Evolutionary conservation across 2,113 vertebrate species (phyloP), one percentile per base, ranked within the genome.

Genomic region (Myiozetetes cayanensis): DNA sequence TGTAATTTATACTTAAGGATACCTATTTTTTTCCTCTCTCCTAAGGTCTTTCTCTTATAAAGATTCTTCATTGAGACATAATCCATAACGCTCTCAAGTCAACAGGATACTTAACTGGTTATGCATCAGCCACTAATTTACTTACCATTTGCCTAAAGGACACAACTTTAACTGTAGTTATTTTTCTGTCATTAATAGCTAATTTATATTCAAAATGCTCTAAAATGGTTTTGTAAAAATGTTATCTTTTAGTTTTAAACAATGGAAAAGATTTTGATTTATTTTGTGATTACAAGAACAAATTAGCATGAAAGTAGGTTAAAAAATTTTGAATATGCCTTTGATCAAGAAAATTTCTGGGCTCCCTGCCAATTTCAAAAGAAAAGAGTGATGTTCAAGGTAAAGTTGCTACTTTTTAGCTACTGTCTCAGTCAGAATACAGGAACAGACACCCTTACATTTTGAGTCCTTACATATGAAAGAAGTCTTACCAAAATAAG

Each of bases 231-330:
- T 94, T 90, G 39, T 55, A 63, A 84, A 63, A 95, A 50, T 52
- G 27, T 71, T 95, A 71, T n/a, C 61, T 86, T 86, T 77, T 49
- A 67, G 31, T 82, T 89, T 96, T 84, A 90, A 92, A 92, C 75
- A 96, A 88, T 43, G 10, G 33, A 46, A 90, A 80, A 84, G 14
- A 46, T 92, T 93, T 94, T 93, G 61, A 94, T 94, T 93, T 89
- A 86, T 94, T 90, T 93, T 90, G 77, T 76, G 87, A 95, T 92
- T 90, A 72, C 37, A 71, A 68, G 73, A 95, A 82, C 44, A 91
- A 94, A 95, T 85, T 86, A 72, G 55, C 90, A 86, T 74, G 56
- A 86, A 97, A 94, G 72, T 81, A 95, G 93, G 79, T 85, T 92
- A 93, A 96, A 96, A 95, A 92, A 88, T n/a, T 76, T 65, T 6